A percentile compares a stretch with the other conserved stretches of the same genome.
phyloP scores from a whole-genome alignment of 2,888 invertebrate species.

The Schizotus pectinicornis region DNA sequence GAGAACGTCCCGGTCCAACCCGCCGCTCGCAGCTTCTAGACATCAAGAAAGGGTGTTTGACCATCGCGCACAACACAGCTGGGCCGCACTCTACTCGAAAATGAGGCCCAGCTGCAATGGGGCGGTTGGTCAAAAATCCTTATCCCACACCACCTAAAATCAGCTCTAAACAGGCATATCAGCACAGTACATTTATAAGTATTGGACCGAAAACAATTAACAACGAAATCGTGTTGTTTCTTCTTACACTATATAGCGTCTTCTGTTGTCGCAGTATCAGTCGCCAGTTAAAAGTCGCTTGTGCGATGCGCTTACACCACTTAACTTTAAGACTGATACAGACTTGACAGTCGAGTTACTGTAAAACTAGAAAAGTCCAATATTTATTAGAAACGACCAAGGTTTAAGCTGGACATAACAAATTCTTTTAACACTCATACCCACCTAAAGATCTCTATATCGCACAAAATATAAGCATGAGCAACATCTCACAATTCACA shows the following conservation, averaged over 20 bases:
- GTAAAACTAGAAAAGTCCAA: conserved; percentile 55
- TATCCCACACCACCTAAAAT: conserved; percentile 63
- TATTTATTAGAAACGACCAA: conserved; percentile 57
- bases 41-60: conserved; percentile 75
- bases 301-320: conserved; percentile 24
- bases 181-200: conserved; percentile 57
- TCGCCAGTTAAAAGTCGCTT: conserved; percentile 29
- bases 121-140: conserved; percentile 74
- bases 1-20: conserved; percentile 87
- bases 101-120: conserved; percentile 33
- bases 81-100: conserved; percentile 35
- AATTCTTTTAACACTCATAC: conserved; percentile 17
- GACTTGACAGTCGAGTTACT: conserved; percentile 39
- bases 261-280: conserved; percentile 39
- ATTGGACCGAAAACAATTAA: conserved; percentile 50
- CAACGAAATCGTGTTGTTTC: conserved; percentile 14
- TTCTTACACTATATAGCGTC: conserved; percentile 22
- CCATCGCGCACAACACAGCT: conserved; percentile 62
- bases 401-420: conserved; percentile 54
- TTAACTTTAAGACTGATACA: conserved; percentile 41
- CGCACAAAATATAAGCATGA: conserved; percentile 9
- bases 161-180: conserved; percentile 55
- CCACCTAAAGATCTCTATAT: conserved; percentile 14
- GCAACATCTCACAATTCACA: conserved; percentile 10
- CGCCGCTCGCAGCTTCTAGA: conserved; percentile 72